Evolutionary conservation across 2,113 vertebrate genomes (phyloP).

Genomic region (Setophaga petechia): DNA sequence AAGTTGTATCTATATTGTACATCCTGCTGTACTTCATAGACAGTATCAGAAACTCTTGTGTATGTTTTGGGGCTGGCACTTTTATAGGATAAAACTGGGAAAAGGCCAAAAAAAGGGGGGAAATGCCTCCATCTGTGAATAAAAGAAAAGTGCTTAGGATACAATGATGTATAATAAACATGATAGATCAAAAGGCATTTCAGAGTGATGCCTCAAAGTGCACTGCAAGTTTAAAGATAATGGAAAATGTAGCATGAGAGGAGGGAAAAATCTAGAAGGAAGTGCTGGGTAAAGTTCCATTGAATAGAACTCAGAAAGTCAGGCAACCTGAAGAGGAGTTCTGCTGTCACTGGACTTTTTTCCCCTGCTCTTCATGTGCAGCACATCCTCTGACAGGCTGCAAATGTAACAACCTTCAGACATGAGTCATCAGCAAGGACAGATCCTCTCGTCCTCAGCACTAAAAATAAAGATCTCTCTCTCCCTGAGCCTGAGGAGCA

Average conservation of each 20-base stretch:
- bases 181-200: not conserved
- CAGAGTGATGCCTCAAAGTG: not conserved
- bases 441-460: not conserved
- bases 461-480: not conserved
- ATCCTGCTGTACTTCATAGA: not conserved
- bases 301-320: not conserved
- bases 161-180: not conserved
- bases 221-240: not conserved
- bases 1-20: not conserved
- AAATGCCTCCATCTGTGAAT: not conserved
- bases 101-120: not conserved
- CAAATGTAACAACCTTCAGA: constrained; percentile 1
- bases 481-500: not conserved
- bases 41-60: not conserved
- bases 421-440: not conserved
- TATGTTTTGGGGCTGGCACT: not conserved
- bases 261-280: not conserved
- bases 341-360: not conserved
- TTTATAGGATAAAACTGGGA: not conserved
- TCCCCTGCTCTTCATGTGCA: not conserved
- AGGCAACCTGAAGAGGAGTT: not conserved
- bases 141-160: not conserved
- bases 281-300: not conserved
- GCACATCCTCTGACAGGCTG: not conserved
- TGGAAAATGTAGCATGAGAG: not conserved